Percentiles rank a stretch among this genome's conserved stretches.
These are phyloP conservation scores for Callipepla californica DNA, from an alignment of 2,113 vertebrate species.

Conservation along the genomic window DNA sequence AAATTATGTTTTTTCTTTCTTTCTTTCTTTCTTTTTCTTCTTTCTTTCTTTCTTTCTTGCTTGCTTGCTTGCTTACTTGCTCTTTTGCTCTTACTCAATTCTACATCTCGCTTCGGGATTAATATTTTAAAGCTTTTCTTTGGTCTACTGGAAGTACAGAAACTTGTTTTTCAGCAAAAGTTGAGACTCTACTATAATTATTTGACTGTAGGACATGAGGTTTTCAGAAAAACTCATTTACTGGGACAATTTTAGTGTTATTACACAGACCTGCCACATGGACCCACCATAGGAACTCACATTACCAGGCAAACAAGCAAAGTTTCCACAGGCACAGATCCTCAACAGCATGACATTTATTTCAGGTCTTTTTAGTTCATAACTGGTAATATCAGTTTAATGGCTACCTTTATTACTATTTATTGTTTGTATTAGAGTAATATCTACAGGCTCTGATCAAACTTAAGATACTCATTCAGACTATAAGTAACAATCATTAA, in stretches of 20 bases:
- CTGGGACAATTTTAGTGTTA: rapidly evolving
- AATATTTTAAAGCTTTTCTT: background rate
- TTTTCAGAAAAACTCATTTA: background rate
- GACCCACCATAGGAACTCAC: background rate
- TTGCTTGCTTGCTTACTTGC: no score
- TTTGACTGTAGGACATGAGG: background rate
- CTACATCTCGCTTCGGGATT: background rate
- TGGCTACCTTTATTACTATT: background rate
- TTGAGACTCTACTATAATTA: background rate
- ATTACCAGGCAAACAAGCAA: background rate
- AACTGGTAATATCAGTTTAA: background rate
- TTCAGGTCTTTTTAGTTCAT: background rate
- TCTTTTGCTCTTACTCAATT: background rate
- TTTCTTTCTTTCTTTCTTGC: no score
- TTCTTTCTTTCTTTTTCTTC: background rate
- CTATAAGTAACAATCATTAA: background rate
- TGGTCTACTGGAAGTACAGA: background rate
- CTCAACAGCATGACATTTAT: background rate
- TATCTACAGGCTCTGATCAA: rapidly evolving
- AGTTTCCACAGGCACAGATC: background rate
- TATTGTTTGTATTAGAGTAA: background rate
- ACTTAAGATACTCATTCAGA: rapidly evolving
- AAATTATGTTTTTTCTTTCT: background rate
- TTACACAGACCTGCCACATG: background rate
- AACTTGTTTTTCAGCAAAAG: background rate